Percentiles rank a stretch among this genome's conserved stretches.
Conservation (phyloP, 2,888 invertebrate species). For the Ochropleura leucogaster region DNA sequence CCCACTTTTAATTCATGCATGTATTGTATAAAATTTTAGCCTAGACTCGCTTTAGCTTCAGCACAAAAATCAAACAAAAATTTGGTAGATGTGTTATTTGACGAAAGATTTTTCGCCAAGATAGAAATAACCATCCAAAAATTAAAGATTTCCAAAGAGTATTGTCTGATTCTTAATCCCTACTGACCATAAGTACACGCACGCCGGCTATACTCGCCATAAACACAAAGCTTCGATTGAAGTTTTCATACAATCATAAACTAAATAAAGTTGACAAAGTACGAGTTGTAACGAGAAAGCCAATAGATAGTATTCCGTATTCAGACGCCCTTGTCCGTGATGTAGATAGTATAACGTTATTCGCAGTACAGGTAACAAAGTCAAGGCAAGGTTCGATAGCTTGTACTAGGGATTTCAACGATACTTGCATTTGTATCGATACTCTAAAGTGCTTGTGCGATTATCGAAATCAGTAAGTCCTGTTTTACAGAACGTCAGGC, state of each 20-base stretch:
- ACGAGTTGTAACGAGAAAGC: constrained; percentile 9
- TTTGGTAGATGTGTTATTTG: background rate
- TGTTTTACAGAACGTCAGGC: no score
- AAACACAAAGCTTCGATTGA: background rate
- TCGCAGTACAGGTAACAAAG: constrained; percentile 52
- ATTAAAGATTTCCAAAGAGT: background rate
- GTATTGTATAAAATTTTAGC: background rate
- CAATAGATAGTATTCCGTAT: constrained; percentile 8
- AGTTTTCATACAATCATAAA: background rate
- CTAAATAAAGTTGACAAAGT: constrained; percentile 10
- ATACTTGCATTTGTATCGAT: background rate
- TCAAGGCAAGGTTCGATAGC: constrained; percentile 56
- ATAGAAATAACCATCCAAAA: background rate
- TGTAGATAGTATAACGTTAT: constrained; percentile 41
- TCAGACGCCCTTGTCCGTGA: constrained; percentile 26
- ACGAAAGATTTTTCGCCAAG: background rate
- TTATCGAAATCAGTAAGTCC: no score
- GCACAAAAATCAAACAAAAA: background rate
- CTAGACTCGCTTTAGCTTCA: no score
- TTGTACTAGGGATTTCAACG: constrained; percentile 10
- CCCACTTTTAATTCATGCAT: background rate
- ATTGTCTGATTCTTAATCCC: background rate
- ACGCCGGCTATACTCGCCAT: background rate
- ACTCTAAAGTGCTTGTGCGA: no score
- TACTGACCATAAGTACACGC: background rate